Evolutionary conservation across 2,888 invertebrate genomes (phyloP).

Genomic region (Aleiodes alternator): DNA sequence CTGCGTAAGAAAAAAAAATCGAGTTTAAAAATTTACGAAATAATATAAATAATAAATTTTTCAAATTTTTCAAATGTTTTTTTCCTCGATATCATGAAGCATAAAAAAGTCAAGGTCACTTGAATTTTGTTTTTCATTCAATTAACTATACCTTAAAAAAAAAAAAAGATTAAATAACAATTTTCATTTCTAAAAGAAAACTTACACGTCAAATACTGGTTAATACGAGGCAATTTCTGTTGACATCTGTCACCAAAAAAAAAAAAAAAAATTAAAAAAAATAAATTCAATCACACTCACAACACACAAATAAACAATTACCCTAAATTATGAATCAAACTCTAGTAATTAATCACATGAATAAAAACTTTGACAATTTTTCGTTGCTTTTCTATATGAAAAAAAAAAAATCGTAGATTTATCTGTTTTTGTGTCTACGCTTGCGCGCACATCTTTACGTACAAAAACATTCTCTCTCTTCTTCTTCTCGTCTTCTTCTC

Average conservation of each 20-base stretch:
- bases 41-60: too few relatives aligned
- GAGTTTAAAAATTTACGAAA: too few relatives aligned
- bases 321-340: not conserved
- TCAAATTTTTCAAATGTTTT: too few relatives aligned
- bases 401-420: not conserved
- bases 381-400: constrained; percentile 1
- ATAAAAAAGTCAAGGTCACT: too few relatives aligned
- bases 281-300: not conserved
- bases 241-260: constrained; percentile 24
- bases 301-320: not conserved
- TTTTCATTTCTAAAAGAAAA: not conserved
- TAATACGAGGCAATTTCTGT: not conserved
- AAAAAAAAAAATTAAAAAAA: not conserved
- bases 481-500: not conserved
- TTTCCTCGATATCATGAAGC: too few relatives aligned
- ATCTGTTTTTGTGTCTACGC: constrained; percentile 12
- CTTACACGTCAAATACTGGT: constrained; percentile 31
- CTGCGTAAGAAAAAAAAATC: too few relatives aligned
- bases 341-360: not conserved
- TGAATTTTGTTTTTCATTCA: too few relatives aligned
- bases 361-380: constrained; percentile 17
- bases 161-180: too few relatives aligned
- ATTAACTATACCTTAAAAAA: too few relatives aligned
- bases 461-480: not conserved
- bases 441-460: not conserved